Evolutionary conservation across 1,140 invertebrate genomes (phyloP).

Genomic region (Nephotettix cincticeps): DNA sequence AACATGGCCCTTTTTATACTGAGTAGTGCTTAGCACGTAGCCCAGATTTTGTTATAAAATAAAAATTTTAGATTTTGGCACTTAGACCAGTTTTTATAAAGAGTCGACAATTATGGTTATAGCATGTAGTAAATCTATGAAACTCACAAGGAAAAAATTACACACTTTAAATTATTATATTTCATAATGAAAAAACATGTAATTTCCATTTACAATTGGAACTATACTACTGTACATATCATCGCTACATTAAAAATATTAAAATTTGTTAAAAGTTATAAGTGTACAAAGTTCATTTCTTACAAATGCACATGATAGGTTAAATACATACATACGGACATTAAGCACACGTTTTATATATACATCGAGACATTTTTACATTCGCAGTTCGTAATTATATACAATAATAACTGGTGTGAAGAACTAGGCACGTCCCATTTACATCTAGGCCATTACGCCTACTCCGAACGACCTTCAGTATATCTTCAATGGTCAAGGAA

Average conservation of each 20-base stretch:
- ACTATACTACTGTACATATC: constrained; percentile 27
- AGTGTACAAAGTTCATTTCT: constrained; percentile 24
- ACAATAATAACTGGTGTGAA: constrained; percentile 20
- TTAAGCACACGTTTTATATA: neutral
- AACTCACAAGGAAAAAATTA: too few relatives aligned
- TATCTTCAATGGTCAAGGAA: neutral
- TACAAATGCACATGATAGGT: constrained; percentile 23
- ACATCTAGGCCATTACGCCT: neutral
- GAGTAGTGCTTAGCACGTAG: too few relatives aligned
- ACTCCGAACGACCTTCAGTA: neutral
- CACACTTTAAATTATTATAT: constrained; percentile 28
- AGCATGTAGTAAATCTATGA: too few relatives aligned
- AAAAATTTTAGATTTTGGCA: too few relatives aligned
- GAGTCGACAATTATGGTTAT: too few relatives aligned
- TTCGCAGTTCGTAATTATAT: neutral
- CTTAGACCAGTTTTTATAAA: too few relatives aligned
- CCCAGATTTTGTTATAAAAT: too few relatives aligned
- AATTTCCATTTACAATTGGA: constrained; percentile 21
- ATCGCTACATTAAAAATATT: constrained; percentile 28
- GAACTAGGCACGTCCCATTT: constrained; percentile 15
- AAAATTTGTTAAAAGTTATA: constrained; percentile 27
- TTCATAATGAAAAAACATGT: constrained; percentile 30
- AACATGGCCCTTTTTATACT: too few relatives aligned
- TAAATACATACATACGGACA: constrained; percentile 21
- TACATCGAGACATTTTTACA: neutral